Evolutionary conservation across 92 coral and sea anemone genomes (phyloP).

Genomic region (Porites rus): DNA sequence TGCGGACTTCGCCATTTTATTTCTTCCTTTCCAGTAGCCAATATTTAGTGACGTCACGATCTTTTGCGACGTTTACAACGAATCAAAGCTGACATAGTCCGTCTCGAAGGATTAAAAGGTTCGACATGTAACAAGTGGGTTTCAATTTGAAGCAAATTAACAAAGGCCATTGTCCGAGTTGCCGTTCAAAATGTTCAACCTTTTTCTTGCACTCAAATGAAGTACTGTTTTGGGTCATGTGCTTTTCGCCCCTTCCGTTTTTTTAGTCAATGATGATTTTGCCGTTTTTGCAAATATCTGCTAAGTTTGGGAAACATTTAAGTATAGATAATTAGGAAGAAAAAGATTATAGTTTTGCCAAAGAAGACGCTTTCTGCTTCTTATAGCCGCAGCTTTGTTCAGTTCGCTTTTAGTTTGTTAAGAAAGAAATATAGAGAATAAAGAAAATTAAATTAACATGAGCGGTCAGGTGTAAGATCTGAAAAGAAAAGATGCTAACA

Average conservation of each 20-base stretch:
- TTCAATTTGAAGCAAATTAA: not conserved
- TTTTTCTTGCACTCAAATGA: not conserved
- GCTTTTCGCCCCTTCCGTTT: not conserved
- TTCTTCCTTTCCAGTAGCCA: not conserved
- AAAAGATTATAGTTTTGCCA: too few species aligned
- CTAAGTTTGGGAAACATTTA: too few species aligned
- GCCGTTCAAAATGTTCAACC: not conserved
- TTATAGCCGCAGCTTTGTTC: not conserved
- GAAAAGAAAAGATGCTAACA: conserved; percentile 6
- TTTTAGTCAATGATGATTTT: not conserved
- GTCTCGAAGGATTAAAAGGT: not conserved
- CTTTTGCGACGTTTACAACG: not conserved
- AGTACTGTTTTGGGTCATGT: not conserved
- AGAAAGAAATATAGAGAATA: not conserved
- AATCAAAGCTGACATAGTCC: not conserved
- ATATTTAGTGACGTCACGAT: not conserved
- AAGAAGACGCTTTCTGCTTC: not conserved
- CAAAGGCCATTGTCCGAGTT: too few species aligned
- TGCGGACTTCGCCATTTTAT: too few species aligned
- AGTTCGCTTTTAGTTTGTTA: not conserved
- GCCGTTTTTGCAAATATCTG: not conserved
- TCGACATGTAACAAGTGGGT: not conserved
- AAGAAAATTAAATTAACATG: conserved; percentile 20
- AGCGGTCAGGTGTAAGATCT: not conserved
- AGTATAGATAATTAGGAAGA: not conserved